Base-by-base conservation (phyloP, 2,113 vertebrate species). In the Syngnathoides biaculeatus region DNA sequence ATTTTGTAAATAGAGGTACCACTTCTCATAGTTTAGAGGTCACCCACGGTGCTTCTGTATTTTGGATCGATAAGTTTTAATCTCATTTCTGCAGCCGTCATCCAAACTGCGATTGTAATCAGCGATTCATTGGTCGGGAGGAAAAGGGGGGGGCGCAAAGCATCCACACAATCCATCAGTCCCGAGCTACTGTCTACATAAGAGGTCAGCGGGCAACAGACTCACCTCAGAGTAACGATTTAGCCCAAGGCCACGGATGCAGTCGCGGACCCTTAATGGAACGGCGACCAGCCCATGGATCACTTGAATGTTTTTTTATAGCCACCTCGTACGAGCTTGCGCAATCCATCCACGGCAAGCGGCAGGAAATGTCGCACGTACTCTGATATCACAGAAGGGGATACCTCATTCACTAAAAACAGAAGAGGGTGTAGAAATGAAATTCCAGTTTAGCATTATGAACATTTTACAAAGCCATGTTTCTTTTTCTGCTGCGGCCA, bases 231-330 rank as follows among this genome's bases (percentile, higher is more conserved):
- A 69, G 59, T 85, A 83, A 84, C 68, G 72, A 82, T 24, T 57
- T 39, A 72, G 65, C 85, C 73, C 77, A 87, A 82, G 84, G 87
- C 81, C 38, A 14, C 64, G 63, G 71, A 83, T 67, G 68, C 47
- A 62, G 60, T 17, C 24, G 24, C 39, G 55, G 67, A 68, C 68
- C 24, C 72, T 84, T 87, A 81, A 47, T 73, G 67, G 69, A 56
- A 48, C 24, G 12, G 62, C 74, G 73, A 75, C 56, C 72, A 72
- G 71, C 57, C 68, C 64, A 59, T 79, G 63, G 68, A 83, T 85
- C 78, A 82, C 47, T 76, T 69, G 67, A 79, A 81, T 74, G 71
- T 75, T 73, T 60, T 60, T 76, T 84, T 56, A 74, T 74, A 79
- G 77, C 70, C 80, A 77, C 81, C 84, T 80, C 72, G 77, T 40